A percentile compares a stretch with the other conserved stretches of the same genome.
Evolutionary conservation across 2,888 invertebrate genomes (phyloP).

Genomic region (Taenaris catops): DNA sequence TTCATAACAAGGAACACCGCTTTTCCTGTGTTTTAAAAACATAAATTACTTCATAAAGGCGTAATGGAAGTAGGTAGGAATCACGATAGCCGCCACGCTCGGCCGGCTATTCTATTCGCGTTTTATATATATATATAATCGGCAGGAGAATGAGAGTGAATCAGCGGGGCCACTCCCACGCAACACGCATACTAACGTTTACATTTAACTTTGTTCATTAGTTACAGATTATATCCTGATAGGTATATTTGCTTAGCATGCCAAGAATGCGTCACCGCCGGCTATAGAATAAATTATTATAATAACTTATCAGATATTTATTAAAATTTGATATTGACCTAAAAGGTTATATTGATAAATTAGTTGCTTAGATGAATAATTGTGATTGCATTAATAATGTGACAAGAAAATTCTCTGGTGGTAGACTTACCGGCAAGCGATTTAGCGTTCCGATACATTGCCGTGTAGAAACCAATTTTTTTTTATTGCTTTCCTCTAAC

Average conservation of each 20-base stretch:
- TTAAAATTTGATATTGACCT: not conserved
- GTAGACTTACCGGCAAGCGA: too few species aligned
- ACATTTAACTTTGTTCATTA: constrained; percentile 15
- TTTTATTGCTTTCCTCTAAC: too few species aligned
- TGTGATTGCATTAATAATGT: too few species aligned
- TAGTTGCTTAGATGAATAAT: too few species aligned
- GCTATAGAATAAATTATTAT: not conserved
- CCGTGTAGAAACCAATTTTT: too few species aligned
- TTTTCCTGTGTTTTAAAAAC: constrained; percentile 27
- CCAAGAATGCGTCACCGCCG: constrained; percentile 2
- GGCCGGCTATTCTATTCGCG: constrained; percentile 39
- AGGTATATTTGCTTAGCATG: constrained; percentile 7
- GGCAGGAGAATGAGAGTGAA: constrained; percentile 60
- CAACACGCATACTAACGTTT: constrained; percentile 11
- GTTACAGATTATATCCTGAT: constrained; percentile 3
- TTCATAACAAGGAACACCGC: constrained; percentile 11
- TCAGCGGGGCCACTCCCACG: constrained; percentile 33
- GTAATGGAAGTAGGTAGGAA: constrained; percentile 35
- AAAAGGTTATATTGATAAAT: too few species aligned
- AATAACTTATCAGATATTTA: not conserved
- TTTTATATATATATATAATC: constrained; percentile 54
- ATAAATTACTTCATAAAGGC: constrained; percentile 33
- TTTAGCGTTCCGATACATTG: too few species aligned
- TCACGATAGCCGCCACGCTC: constrained; percentile 59
- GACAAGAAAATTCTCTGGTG: too few species aligned